A percentile compares a stretch with the other conserved stretches of the same genome.
phyloP scores from a whole-genome alignment of 2,113 vertebrate genomes.

The Gnathonemus echidnorhynchus region DNA sequence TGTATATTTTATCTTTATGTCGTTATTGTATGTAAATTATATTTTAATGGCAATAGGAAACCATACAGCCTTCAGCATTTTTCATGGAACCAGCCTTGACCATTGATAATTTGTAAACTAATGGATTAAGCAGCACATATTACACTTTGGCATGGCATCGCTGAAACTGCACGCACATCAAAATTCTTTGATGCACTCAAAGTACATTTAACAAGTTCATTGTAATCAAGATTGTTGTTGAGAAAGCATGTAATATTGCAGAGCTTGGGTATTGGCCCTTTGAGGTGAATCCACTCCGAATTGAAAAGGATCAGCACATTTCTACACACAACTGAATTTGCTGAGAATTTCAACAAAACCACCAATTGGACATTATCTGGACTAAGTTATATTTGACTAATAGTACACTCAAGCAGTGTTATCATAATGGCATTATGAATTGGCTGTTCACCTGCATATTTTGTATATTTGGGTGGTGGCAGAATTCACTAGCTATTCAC shows the following conservation, averaged over 20 bases:
- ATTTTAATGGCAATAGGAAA: background rate
- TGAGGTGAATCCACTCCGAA: background rate
- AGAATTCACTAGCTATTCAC: too few species aligned
- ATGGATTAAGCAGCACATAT: background rate
- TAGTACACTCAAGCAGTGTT: background rate
- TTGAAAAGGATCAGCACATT: background rate
- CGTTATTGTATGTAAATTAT: background rate
- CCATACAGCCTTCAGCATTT: background rate
- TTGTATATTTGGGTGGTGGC: too few species aligned
- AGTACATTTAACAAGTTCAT: background rate
- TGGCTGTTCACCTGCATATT: too few species aligned
- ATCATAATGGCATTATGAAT: background rate
- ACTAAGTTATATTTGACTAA: background rate
- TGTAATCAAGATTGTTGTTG: background rate
- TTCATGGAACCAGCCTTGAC: background rate
- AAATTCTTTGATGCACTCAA: background rate
- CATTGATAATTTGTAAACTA: background rate
- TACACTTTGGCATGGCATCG: background rate
- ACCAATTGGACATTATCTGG: background rate
- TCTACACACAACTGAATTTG: background rate
- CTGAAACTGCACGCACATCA: background rate
- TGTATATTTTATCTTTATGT: background rate
- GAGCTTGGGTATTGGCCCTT: background rate
- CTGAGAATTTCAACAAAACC: background rate
- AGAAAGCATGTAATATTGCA: background rate